Evolutionary conservation across 2,797 vertebrate species (phyloP).

Genomic region (Cryptoblepharus egeriae): DNA sequence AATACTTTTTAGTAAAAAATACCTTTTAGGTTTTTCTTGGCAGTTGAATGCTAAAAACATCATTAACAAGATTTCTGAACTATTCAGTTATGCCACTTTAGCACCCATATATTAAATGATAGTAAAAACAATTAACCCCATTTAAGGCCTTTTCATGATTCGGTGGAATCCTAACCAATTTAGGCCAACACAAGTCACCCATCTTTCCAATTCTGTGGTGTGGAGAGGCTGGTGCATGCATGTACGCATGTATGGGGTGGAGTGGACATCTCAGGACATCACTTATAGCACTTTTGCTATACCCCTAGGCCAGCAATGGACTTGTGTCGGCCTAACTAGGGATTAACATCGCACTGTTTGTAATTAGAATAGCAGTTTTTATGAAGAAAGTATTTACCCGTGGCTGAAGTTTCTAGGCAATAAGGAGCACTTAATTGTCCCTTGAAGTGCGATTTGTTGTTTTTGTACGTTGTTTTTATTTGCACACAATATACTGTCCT

Average conservation of each 20-base stretch:
- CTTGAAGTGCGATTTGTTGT: accelerated
- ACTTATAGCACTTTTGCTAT: no score
- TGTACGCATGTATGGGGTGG: no score
- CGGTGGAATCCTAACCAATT: no score
- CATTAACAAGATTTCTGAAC: not conserved
- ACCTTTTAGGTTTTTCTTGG: not conserved
- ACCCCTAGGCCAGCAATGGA: no score
- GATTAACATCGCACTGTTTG: no score
- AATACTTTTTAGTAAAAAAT: not conserved
- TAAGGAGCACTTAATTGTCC: constrained; percentile 52
- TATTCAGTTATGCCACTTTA: not conserved
- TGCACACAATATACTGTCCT: constrained; percentile 71
- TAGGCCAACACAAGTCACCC: no score
- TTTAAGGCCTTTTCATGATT: no score
- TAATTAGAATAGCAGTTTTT: not conserved
- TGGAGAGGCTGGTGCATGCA: no score
- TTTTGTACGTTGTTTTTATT: constrained; percentile 45
- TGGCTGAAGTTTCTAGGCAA: constrained; percentile 61
- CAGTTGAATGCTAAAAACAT: not conserved
- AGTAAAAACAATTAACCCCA: not conserved
- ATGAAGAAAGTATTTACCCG: constrained; percentile 38
- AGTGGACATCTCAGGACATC: no score
- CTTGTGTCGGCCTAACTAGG: no score
- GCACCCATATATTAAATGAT: not conserved
- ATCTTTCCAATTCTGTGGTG: no score